phyloP scores from a whole-genome alignment of 2,113 vertebrate species.

The Cheirogaleus medius region DNA sequence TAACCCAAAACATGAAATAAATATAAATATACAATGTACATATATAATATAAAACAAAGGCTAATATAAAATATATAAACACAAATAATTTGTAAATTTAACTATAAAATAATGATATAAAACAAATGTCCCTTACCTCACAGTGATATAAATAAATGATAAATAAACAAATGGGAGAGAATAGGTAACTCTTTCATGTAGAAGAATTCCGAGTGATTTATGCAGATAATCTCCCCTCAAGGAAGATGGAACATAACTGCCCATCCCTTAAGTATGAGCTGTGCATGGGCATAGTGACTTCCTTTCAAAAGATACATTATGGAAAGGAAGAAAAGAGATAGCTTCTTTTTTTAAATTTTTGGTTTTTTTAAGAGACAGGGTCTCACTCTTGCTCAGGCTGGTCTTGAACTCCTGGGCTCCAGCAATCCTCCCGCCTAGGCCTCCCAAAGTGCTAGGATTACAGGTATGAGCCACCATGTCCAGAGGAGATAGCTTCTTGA shows the following conservation, averaged over 20 bases:
- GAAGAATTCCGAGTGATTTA: background rate
- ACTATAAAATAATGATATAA: background rate
- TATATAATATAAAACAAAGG: background rate
- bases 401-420: background rate
- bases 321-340: background rate
- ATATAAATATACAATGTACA: background rate
- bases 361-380: background rate
- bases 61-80: background rate
- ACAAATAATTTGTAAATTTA: background rate
- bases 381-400: background rate
- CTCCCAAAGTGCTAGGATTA: background rate
- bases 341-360: background rate
- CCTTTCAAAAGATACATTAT: background rate
- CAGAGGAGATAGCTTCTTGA: background rate
- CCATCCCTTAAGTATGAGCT: background rate
- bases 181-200: background rate
- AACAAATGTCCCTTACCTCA: background rate
- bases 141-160: background rate
- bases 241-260: background rate
- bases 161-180: conserved; percentile 12
- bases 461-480: fast-evolving
- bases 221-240: background rate
- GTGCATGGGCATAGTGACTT: background rate
- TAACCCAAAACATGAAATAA: background rate
- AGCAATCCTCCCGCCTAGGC: background rate